Percentiles rank a stretch among this genome's conserved stretches.
These are phyloP conservation scores for Eriocheir sinensis DNA, from an alignment of 1,140 invertebrate species.

Conservation along the genomic window DNA sequence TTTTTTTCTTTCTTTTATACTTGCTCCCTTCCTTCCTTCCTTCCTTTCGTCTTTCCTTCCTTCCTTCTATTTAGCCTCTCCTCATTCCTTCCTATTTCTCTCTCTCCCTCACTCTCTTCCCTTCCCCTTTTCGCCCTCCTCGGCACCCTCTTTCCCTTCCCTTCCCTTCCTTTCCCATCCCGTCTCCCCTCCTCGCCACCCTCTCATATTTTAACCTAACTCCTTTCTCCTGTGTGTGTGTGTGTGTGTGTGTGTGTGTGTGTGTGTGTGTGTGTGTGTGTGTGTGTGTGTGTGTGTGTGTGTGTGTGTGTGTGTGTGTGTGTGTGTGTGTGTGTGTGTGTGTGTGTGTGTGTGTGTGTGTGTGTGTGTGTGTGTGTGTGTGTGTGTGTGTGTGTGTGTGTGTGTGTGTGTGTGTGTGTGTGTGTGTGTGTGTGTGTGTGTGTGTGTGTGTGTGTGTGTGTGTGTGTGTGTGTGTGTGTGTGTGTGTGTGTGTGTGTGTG, in stretches of 20 bases:
- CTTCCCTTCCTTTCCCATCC: too few species aligned
- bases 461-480: neutral
- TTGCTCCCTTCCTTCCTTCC: too few species aligned
- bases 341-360: conserved; percentile 36
- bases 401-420: conserved; percentile 30
- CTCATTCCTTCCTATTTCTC: neutral
- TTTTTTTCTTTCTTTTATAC: too few species aligned
- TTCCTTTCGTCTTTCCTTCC: too few species aligned
- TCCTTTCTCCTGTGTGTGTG: conserved; percentile 30
- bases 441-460: neutral
- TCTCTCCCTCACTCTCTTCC: too few species aligned
- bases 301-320: conserved; percentile 49
- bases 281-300: conserved; percentile 47
- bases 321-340: conserved; percentile 44
- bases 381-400: conserved; percentile 53
- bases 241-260: conserved; percentile 61
- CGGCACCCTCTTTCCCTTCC: too few species aligned
- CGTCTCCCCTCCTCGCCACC: too few species aligned
- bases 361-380: conserved; percentile 30
- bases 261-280: conserved; percentile 47
- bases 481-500: neutral
- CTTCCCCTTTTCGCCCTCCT: too few species aligned
- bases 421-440: conserved; percentile 39
- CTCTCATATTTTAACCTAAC: too few species aligned
- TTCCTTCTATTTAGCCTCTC: too few species aligned